These are phyloP conservation scores for Hydropotes inermis DNA, from an alignment of 2,113 vertebrate species.

Conservation along the genomic window DNA sequence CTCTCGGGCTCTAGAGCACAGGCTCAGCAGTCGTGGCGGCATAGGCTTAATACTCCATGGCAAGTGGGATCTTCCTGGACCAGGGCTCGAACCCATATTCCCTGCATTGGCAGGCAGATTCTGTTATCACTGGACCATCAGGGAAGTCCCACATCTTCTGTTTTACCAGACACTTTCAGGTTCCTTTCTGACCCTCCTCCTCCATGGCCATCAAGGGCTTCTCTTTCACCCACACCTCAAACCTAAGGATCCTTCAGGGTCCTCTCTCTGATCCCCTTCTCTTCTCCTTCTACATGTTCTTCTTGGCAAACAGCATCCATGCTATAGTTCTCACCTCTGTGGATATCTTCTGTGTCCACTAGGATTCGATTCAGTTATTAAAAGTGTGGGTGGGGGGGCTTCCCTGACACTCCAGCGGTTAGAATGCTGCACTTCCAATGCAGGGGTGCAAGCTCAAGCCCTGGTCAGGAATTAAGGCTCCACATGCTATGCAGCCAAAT, in stretches of 20 bases:
- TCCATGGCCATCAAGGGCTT: neutral
- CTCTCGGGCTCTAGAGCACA: neutral
- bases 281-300: neutral
- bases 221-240: neutral
- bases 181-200: neutral
- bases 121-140: neutral
- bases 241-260: neutral
- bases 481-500: neutral
- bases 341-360: neutral
- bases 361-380: neutral
- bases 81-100: neutral
- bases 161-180: neutral
- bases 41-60: neutral
- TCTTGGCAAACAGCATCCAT: neutral
- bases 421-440: neutral
- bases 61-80: neutral
- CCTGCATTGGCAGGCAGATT: neutral
- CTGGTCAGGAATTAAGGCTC: neutral
- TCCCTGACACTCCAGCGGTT: neutral
- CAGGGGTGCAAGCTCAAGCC: neutral
- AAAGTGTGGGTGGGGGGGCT: fast-evolving
- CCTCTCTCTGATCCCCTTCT: neutral
- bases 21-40: neutral
- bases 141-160: neutral
- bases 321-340: neutral